Percentiles rank a stretch among this genome's conserved stretches.
Conservation (phyloP, 2,797 vertebrate genomes). For the Epinephelus coioides region DNA sequence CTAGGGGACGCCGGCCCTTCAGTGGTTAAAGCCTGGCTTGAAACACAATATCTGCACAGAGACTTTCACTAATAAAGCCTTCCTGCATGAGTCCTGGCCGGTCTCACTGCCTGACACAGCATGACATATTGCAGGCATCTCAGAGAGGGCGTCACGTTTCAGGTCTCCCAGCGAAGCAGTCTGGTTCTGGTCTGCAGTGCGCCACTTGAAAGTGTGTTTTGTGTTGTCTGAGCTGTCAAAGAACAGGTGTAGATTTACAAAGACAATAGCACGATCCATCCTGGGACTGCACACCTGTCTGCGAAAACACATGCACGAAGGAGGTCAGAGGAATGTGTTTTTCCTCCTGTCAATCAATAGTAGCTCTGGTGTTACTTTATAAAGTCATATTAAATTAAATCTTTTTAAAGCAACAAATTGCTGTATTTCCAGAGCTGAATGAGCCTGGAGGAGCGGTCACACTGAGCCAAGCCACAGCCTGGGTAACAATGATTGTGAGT, state of each 20-base stretch:
- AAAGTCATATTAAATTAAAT: constrained; percentile 17
- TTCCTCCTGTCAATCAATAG: constrained; percentile 22
- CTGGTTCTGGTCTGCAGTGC: constrained; percentile 56
- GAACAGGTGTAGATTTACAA: constrained; percentile 71
- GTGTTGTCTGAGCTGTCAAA: constrained; percentile 73
- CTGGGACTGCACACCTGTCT: constrained; percentile 67
- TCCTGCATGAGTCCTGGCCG: constrained; percentile 34
- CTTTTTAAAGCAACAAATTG: not conserved
- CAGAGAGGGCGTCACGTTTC: constrained; percentile 69
- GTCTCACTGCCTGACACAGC: constrained; percentile 60
- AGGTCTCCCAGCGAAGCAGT: constrained; percentile 44
- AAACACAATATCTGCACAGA: constrained; percentile 53
- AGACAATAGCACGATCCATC: constrained; percentile 63
- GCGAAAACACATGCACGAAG: constrained; percentile 33
- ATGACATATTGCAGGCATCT: constrained; percentile 67
- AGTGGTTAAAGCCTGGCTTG: constrained; percentile 27
- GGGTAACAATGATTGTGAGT: not conserved
- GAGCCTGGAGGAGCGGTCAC: constrained; percentile 6
- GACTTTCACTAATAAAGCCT: constrained; percentile 43
- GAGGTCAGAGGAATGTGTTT: constrained; percentile 17
- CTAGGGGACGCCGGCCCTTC: constrained; percentile 9
- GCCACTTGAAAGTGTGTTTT: constrained; percentile 67
- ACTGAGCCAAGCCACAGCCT: constrained; percentile 9
- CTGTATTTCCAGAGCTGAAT: not conserved
- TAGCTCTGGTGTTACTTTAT: constrained; percentile 20